phyloP scores from a whole-genome alignment of 1,140 invertebrate genomes.

The Plectrocnemia conspersa region DNA sequence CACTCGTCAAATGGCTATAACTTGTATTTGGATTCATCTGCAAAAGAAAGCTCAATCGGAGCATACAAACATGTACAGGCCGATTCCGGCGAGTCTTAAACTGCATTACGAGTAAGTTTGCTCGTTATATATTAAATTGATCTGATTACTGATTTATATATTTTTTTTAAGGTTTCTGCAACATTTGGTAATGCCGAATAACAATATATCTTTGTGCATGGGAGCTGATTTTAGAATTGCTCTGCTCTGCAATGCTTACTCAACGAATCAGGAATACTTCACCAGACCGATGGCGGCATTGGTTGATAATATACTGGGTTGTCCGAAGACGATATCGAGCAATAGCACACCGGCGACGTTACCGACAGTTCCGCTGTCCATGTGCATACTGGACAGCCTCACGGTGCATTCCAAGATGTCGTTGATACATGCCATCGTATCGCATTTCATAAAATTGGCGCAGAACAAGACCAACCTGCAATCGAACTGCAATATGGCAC shows the following conservation, averaged over 20 bases:
- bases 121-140: neutral
- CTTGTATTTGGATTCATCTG: slow-evolving; percentile 95
- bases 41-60: slow-evolving; percentile 87
- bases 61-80: slow-evolving; percentile 69
- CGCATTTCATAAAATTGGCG: slow-evolving; percentile 81
- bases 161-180: slow-evolving; percentile 65
- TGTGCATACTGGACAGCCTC: slow-evolving; percentile 90
- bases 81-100: slow-evolving; percentile 78
- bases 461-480: slow-evolving; percentile 77
- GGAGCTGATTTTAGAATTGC: slow-evolving; percentile 85
- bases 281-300: slow-evolving; percentile 81
- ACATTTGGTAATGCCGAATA: slow-evolving; percentile 70
- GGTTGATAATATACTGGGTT: slow-evolving; percentile 79
- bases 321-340: slow-evolving; percentile 57
- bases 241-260: slow-evolving; percentile 91
- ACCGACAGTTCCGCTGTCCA: slow-evolving; percentile 81
- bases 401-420: slow-evolving; percentile 98
- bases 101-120: slow-evolving; percentile 72
- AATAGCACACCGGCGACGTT: slow-evolving; percentile 48
- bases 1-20: slow-evolving; percentile 88
- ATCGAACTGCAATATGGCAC: slow-evolving; percentile 63
- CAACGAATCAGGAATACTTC: slow-evolving; percentile 82
- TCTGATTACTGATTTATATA: neutral
- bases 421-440: slow-evolving; percentile 90
- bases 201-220: slow-evolving; percentile 59